A percentile compares a stretch with the other conserved stretches of the same genome.
Evolutionary conservation across 2,888 invertebrate species (phyloP).

Genomic region (Ernsta delagoae): DNA sequence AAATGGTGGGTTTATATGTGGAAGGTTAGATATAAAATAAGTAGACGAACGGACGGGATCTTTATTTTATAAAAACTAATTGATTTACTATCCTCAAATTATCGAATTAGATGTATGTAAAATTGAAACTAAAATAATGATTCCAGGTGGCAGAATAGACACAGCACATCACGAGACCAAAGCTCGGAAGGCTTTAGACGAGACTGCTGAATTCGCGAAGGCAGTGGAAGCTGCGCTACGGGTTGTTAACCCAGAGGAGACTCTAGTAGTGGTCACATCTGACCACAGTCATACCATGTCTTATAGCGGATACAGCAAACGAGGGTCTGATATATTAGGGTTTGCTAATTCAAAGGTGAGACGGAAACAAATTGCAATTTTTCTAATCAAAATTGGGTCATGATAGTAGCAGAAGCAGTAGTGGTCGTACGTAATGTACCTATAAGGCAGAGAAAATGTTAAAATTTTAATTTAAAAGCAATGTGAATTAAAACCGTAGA

Average conservation of each 20-base stretch:
- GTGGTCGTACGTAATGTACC: too few species aligned
- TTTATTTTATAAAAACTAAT: too few species aligned
- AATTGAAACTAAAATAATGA: not conserved
- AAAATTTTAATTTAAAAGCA: too few species aligned
- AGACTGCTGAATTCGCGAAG: slow-evolving; percentile 91
- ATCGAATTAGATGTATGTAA: too few species aligned
- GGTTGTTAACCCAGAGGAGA: slow-evolving; percentile 87
- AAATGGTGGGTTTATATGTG: too few species aligned
- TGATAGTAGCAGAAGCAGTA: too few species aligned
- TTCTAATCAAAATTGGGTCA: too few species aligned
- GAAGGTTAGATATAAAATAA: too few species aligned
- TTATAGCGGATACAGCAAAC: slow-evolving; percentile 88
- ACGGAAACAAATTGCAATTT: not conserved
- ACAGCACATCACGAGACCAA: slow-evolving; percentile 89
- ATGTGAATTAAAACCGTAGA: too few species aligned
- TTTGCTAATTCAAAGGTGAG: slow-evolving; percentile 63
- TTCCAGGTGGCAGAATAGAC: slow-evolving; percentile 87
- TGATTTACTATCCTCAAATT: too few species aligned
- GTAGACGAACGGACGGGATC: too few species aligned
- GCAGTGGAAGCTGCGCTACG: slow-evolving; percentile 87
- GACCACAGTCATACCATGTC: slow-evolving; percentile 93
- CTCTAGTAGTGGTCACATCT: slow-evolving; percentile 91
- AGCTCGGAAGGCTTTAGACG: slow-evolving; percentile 89
- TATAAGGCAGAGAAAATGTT: too few species aligned
- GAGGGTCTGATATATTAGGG: slow-evolving; percentile 80